These are phyloP conservation scores for Leptinotarsa texana DNA, from an alignment of 1,140 invertebrate genomes.

Conservation along the genomic window DNA sequence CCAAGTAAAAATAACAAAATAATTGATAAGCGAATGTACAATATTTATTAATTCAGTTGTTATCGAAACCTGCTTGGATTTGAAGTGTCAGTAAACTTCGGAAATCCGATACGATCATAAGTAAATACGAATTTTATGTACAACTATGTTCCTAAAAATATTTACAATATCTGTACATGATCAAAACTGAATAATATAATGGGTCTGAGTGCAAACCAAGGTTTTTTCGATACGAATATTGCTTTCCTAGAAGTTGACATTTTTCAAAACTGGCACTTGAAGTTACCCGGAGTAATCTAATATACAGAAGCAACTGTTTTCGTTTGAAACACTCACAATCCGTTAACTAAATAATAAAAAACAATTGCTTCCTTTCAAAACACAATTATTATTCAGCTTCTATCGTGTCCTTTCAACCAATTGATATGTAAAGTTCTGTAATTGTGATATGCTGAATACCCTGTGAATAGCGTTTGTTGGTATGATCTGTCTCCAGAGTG, in stretches of 20 bases:
- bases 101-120: neutral
- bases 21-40: conserved; percentile 17
- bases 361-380: no score
- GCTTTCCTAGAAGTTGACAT: no score
- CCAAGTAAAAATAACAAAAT: conserved; percentile 12
- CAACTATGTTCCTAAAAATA: neutral
- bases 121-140: neutral
- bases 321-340: no score
- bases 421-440: conserved; percentile 9
- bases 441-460: conserved; percentile 26
- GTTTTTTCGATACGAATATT: no score
- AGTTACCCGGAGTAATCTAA: no score
- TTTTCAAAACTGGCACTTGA: no score
- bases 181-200: neutral
- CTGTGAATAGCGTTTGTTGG: conserved; percentile 17
- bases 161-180: neutral
- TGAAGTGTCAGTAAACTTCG: neutral
- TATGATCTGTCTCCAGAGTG: neutral
- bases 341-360: no score
- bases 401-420: neutral
- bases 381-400: no score
- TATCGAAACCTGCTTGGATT: conserved; percentile 19
- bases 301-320: no score
- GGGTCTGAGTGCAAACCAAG: neutral
- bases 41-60: conserved; percentile 11